Conservation (phyloP, 2,888 invertebrate species). For the Sepiola atlantica region DNA sequence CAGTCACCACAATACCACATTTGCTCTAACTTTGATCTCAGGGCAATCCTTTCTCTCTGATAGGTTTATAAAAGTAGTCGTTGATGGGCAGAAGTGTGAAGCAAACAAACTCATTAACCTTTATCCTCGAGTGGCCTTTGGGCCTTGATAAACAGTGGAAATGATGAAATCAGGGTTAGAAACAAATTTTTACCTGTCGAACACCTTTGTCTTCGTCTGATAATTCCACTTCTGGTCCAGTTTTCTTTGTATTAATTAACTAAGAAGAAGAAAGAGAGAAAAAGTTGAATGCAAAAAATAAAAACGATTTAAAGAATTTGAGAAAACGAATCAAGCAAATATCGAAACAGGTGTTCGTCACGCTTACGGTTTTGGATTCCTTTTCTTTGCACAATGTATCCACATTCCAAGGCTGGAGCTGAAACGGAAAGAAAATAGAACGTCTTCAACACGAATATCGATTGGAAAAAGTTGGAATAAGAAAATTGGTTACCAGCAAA, state of each 20-base stretch:
- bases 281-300: no score
- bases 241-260: constrained; percentile 86
- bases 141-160: no score
- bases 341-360: not conserved
- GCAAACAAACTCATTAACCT: no score
- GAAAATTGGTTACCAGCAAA: not conserved
- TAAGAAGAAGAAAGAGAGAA: constrained; percentile 54
- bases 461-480: not conserved
- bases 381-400: constrained; percentile 98
- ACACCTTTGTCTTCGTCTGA: constrained; percentile 91
- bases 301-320: not conserved
- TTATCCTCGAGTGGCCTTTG: no score
- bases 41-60: no score
- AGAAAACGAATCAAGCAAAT: not conserved
- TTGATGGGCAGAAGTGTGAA: no score
- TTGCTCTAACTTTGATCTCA: no score
- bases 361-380: constrained; percentile 89
- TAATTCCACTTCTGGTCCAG: constrained; percentile 80
- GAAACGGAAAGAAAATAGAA: constrained; percentile 55
- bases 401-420: constrained; percentile 94
- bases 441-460: not conserved
- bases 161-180: not conserved
- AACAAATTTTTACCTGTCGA: constrained; percentile 73
- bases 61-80: no score
- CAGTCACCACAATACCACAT: no score